Evolutionary conservation across 2,797 vertebrate species (phyloP).

Genomic region (Schizopygopsis malacanthus): DNA sequence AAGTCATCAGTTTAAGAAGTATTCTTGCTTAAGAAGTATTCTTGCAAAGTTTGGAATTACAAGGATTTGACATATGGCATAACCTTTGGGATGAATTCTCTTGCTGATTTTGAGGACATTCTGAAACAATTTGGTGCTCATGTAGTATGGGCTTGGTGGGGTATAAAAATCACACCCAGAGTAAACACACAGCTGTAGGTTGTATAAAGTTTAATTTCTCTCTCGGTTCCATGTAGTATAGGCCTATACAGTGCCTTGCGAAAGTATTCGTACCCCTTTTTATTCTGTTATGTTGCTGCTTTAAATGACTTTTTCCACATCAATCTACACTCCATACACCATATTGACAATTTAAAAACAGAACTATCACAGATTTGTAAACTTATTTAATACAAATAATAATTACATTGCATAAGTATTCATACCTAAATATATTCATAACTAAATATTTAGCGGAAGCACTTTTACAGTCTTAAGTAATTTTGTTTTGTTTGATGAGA

Average conservation of each 20-base stretch:
- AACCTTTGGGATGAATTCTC: slow-evolving; percentile 69
- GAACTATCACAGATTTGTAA: no score
- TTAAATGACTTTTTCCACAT: no score
- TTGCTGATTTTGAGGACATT: slow-evolving; percentile 58
- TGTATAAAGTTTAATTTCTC: slow-evolving; percentile 2
- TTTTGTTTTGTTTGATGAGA: no score
- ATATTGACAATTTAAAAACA: no score
- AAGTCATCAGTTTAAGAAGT: not conserved
- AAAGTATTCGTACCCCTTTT: no score
- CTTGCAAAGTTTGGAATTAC: slow-evolving; percentile 56
- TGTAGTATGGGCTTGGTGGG: slow-evolving; percentile 46
- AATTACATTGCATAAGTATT: no score
- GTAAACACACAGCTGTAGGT: slow-evolving; percentile 46
- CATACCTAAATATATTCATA: no score
- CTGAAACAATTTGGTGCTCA: slow-evolving; percentile 57
- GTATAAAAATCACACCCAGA: slow-evolving; percentile 10
- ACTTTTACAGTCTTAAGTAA: no score
- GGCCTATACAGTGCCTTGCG: not conserved
- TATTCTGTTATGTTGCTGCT: no score
- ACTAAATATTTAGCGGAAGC: no score
- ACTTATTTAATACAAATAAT: no score
- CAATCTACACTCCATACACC: no score
- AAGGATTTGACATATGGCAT: slow-evolving; percentile 62
- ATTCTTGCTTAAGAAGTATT: not conserved
- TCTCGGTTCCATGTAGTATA: not conserved